These are phyloP conservation scores for Cyrtodaria siliqua DNA, from an alignment of 2,888 invertebrate species.

Conservation along the genomic window DNA sequence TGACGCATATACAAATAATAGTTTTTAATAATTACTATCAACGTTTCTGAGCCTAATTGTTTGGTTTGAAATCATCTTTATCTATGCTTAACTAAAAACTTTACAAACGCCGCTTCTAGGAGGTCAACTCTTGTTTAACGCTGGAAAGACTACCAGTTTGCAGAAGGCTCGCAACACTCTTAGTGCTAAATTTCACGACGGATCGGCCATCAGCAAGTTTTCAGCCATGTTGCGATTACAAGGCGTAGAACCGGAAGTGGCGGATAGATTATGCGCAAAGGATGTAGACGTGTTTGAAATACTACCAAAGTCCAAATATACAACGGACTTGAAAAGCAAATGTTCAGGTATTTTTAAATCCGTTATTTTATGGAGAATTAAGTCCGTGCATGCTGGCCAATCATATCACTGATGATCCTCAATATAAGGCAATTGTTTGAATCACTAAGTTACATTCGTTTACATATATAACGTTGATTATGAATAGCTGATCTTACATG, in stretches of 20 bases:
- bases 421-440: too few species aligned
- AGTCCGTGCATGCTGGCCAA: too few species aligned
- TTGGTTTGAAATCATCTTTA: too few species aligned
- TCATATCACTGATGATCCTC: too few species aligned
- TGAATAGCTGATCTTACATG: too few species aligned
- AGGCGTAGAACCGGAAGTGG: conserved; percentile 72
- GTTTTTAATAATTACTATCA: too few species aligned
- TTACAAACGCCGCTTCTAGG: conserved; percentile 77
- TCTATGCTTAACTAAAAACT: too few species aligned
- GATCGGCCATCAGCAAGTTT: conserved; percentile 85
- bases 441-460: too few species aligned
- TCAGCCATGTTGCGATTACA: conserved; percentile 80
- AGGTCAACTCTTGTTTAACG: conserved; percentile 85
- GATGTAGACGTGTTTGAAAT: conserved; percentile 61
- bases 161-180: conserved; percentile 85
- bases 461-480: too few species aligned
- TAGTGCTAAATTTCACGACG: conserved; percentile 82
- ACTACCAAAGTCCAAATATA: conserved; percentile 63
- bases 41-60: too few species aligned
- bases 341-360: conserved; percentile 4
- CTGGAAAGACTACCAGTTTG: conserved; percentile 72
- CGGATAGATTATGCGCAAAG: conserved; percentile 72
- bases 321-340: conserved; percentile 51
- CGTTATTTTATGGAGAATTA: too few species aligned
- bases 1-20: too few species aligned